These are phyloP conservation scores for Galbula dea DNA, from an alignment of 2,113 vertebrate species.

Conservation along the genomic window DNA sequence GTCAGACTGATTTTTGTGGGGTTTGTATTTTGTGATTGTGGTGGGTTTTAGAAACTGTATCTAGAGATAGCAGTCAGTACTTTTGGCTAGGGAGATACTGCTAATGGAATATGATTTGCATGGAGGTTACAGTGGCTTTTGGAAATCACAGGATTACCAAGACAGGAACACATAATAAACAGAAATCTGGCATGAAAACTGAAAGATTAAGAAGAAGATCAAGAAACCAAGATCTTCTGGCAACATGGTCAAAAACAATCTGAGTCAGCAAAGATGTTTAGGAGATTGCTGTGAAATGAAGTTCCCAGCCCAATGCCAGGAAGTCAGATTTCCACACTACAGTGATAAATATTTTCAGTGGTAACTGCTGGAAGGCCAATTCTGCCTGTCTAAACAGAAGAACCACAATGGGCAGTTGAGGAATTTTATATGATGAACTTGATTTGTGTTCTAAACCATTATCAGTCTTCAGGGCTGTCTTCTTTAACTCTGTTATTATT, in stretches of 20 bases:
- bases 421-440: background rate
- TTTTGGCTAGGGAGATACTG: background rate
- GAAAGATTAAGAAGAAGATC: background rate
- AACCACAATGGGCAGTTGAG: background rate
- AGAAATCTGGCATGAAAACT: background rate
- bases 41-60: background rate
- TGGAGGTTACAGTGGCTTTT: background rate
- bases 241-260: background rate
- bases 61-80: background rate
- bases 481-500: background rate
- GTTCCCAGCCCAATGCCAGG: background rate
- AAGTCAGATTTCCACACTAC: background rate
- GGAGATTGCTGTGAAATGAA: background rate
- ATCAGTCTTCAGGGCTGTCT: background rate
- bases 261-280: background rate
- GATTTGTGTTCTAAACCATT: background rate
- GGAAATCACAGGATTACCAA: background rate
- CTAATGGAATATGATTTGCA: background rate
- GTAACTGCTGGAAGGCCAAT: background rate
- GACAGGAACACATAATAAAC: background rate
- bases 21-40: background rate
- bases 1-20: background rate
- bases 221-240: background rate
- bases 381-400: background rate
- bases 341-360: background rate